Conservation (phyloP, 1,140 invertebrate species). For the Nebria ingens region DNA sequence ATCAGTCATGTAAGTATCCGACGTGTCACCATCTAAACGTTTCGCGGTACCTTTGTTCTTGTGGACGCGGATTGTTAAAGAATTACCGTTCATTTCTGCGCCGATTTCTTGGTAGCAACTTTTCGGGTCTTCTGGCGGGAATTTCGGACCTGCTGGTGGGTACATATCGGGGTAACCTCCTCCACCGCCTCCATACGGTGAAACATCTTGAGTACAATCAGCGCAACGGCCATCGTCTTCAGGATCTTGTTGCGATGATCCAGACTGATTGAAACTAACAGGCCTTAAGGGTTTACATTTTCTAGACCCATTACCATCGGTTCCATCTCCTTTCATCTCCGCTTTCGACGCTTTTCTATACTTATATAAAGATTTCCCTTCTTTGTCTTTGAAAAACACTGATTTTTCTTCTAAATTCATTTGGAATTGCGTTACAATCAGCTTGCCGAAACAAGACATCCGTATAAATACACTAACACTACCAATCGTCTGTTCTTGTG, state of each 20-base stretch:
- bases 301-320: background rate
- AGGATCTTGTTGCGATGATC: background rate
- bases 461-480: constrained; percentile 43
- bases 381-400: constrained; percentile 32
- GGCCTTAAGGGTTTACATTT: background rate
- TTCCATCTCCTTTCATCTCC: background rate
- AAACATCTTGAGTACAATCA: background rate
- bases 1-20: constrained; percentile 8
- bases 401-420: constrained; percentile 34
- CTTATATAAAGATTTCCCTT: constrained; percentile 30
- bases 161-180: background rate
- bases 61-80: constrained; percentile 31
- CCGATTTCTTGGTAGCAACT: constrained; percentile 33
- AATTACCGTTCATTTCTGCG: constrained; percentile 32
- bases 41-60: constrained; percentile 29
- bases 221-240: background rate
- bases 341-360: constrained; percentile 26
- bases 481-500: constrained; percentile 37
- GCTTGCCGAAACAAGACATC: constrained; percentile 51
- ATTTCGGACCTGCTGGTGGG: background rate
- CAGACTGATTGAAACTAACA: background rate
- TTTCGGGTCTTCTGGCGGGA: constrained; percentile 9
- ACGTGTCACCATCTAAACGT: constrained; percentile 14
- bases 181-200: constrained; percentile 1
- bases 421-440: constrained; percentile 55